Evolutionary conservation across 2,888 invertebrate genomes (phyloP), one percentile per base, ranked within the genome.

Genomic region (Cosmorhoe ocellata): DNA sequence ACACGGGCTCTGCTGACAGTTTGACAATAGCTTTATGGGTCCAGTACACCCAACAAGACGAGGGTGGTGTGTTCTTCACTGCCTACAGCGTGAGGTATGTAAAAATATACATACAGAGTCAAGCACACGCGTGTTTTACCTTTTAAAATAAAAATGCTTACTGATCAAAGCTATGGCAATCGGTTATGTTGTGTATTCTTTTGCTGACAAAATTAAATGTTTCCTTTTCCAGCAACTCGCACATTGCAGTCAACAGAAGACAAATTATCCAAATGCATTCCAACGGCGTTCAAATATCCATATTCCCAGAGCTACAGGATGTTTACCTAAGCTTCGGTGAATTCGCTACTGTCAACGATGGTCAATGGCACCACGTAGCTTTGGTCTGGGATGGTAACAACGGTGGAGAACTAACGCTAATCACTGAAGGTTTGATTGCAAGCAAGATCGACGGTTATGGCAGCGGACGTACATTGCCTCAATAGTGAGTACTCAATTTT

Each of bases 1-100:
- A 94, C 64, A 95, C 95, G 9, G 93, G 93, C 2, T 92, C 93
- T 10, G 93, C 94, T 48, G 93, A 93, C 60, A 95, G 96, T 69
- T 81, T 99, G 24, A 97, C 98, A 0, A 92, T 99, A 44, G 97
- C 96, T 11, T 93, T 99, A 93, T 99, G 99, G 99, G 97, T 99
- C 0, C 97, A 98, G 79, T 99, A 97, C 72, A 95, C 96, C 0
- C 95, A 95, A 72, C 94, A 94, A 81, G 97, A 97, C 68, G 98
- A 97, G 83, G 95, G 95, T 53, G 98, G 98, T 60, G 96, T 96
- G 48, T 97, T 98, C 93, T 97, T 98, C 71, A 98, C 97, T 0
- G 92, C 98, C 3, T 98, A 98, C 76, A 94, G 95, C 58, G 98
- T 98, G 41, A 94, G 95, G 94, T 95, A 91, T 40, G 61, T 42